A percentile compares a stretch with the other conserved stretches of the same genome.
These are phyloP conservation scores for Cancer borealis DNA, from an alignment of 2,888 invertebrate species.

Conservation along the genomic window DNA sequence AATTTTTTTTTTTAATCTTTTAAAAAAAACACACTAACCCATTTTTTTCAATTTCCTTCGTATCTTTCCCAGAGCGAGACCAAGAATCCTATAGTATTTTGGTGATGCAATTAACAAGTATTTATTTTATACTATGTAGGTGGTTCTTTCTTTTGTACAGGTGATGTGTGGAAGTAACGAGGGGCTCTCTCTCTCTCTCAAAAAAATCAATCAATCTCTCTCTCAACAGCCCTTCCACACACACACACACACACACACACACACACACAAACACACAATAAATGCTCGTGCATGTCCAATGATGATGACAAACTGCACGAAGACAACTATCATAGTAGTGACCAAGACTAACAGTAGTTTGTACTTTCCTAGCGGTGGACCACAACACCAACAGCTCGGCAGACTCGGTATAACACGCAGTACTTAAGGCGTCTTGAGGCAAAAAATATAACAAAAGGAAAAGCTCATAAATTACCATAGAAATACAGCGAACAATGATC, in stretches of 20 bases:
- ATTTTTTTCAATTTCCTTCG: not conserved
- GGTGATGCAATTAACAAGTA: not conserved
- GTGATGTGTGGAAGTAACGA: not conserved
- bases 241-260: not conserved
- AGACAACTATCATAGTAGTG: not conserved
- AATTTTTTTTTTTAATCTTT: not conserved
- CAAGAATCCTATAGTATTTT: not conserved
- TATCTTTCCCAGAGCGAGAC: not conserved
- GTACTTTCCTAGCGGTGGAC: slow-evolving; percentile 45
- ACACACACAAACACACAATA: not conserved
- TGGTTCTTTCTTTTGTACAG: slow-evolving; percentile 10
- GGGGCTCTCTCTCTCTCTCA: not conserved
- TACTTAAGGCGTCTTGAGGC: not conserved
- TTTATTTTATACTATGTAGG: not conserved
- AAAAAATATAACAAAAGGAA: not conserved
- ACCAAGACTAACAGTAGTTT: slow-evolving; percentile 56
- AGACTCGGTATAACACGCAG: not conserved
- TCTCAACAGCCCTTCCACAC: not conserved
- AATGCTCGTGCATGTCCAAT: not conserved
- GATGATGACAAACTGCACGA: not conserved
- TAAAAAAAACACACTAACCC: not conserved
- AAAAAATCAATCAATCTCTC: not conserved
- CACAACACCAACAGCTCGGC: not conserved
- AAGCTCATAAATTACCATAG: not conserved
- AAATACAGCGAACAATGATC: not conserved